A percentile compares a stretch with the other conserved stretches of the same genome.
These are phyloP conservation scores for Drosophila sp. DNA, from an alignment of 1,140 invertebrate genomes.

Conservation along the genomic window DNA sequence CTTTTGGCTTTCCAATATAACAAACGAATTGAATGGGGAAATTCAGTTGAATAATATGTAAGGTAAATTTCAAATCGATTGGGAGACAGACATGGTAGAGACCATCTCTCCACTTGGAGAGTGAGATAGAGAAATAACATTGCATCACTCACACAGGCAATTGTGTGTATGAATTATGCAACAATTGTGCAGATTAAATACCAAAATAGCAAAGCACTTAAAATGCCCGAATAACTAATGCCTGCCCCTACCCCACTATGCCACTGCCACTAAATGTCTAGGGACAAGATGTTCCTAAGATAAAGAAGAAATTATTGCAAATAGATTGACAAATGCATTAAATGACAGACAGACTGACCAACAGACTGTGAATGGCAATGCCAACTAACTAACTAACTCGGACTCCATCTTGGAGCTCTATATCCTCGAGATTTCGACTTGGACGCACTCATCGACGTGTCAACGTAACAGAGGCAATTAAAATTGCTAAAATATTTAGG, in stretches of 20 bases:
- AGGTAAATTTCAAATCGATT: constrained; percentile 61
- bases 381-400: constrained; percentile 12
- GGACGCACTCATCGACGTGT: constrained; percentile 25
- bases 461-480: constrained; percentile 52
- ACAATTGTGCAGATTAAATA: constrained; percentile 79
- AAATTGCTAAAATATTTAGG: constrained; percentile 70
- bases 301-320: neutral
- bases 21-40: neutral
- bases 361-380: constrained; percentile 15
- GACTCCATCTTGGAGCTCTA: neutral
- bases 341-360: constrained; percentile 13
- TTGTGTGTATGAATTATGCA: constrained; percentile 73
- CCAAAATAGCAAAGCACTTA: constrained; percentile 76
- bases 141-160: constrained; percentile 55
- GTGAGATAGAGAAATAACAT: constrained; percentile 17
- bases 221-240: constrained; percentile 70
- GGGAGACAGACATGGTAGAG: constrained; percentile 14
- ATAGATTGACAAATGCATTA: constrained; percentile 19
- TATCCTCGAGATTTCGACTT: constrained; percentile 6
- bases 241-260: neutral
- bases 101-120: neutral
- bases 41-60: neutral
- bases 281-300: neutral
- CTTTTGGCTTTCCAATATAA: constrained; percentile 54
- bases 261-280: neutral